Conservation (phyloP, 2,888 invertebrate species). For the Ichneumoninae sp. region DNA sequence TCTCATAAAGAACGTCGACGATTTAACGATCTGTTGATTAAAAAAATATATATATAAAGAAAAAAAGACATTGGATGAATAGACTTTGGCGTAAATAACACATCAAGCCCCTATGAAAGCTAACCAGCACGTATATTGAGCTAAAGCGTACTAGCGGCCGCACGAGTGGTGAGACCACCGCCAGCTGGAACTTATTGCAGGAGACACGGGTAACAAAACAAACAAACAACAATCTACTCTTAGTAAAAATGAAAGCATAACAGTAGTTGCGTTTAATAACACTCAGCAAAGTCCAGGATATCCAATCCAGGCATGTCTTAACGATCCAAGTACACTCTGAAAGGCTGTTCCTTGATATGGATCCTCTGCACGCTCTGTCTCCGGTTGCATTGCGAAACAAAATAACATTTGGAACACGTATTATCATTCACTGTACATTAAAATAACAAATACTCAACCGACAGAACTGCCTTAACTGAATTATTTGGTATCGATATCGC, state of each 20-base stretch:
- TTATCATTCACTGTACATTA: neutral
- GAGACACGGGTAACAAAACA: constrained; percentile 61
- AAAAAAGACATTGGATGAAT: constrained; percentile 16
- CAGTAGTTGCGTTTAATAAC: constrained; percentile 1
- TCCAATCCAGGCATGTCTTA: constrained; percentile 1
- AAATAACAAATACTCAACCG: neutral
- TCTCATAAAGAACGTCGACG: constrained; percentile 41
- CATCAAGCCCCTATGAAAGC: constrained; percentile 36
- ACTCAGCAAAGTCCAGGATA: neutral
- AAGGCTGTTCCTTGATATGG: constrained; percentile 39
- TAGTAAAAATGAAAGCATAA: constrained; percentile 10
- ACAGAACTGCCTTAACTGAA: neutral
- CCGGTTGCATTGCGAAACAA: constrained; percentile 22
- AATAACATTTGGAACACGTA: neutral
- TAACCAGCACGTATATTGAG: constrained; percentile 66
- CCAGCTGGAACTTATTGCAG: constrained; percentile 62
- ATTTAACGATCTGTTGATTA: constrained; percentile 10
- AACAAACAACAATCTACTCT: constrained; percentile 25
- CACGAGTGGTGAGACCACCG: constrained; percentile 60
- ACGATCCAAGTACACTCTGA: constrained; percentile 10
- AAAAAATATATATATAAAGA: neutral
- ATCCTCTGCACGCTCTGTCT: constrained; percentile 65
- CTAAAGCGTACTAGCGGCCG: constrained; percentile 62
- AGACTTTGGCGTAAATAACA: constrained; percentile 49
- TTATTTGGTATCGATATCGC: neutral